Percentiles rank a stretch among this genome's conserved stretches.
phyloP scores from a whole-genome alignment of 2,888 invertebrate genomes.

The Drosophila bunnanda region DNA sequence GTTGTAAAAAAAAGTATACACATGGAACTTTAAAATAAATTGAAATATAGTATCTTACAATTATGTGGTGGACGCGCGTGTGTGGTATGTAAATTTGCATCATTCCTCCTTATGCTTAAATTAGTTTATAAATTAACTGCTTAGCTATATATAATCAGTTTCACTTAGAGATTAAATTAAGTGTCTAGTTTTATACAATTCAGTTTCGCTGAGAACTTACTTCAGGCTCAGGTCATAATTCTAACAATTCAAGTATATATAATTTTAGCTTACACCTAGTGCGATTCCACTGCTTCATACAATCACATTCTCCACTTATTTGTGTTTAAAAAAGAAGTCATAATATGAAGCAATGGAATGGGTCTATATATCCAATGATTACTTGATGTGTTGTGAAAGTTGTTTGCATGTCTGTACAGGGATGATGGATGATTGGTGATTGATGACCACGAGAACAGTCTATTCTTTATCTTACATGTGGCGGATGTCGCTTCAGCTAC shows the following conservation, averaged over 20 bases:
- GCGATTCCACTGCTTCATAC: neutral
- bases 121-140: constrained; percentile 16
- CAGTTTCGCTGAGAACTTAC: constrained; percentile 28
- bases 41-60: neutral
- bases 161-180: constrained; percentile 12
- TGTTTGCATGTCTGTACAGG: constrained; percentile 5
- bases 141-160: constrained; percentile 22
- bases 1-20: constrained; percentile 47
- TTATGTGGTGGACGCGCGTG: neutral
- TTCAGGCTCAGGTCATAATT: constrained; percentile 16
- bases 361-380: neutral
- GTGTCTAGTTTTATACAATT: constrained; percentile 15
- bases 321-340: neutral
- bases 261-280: neutral
- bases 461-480: constrained; percentile 26
- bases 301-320: neutral
- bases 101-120: neutral
- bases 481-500: constrained; percentile 8
- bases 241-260: constrained; percentile 9
- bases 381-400: neutral
- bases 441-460: constrained; percentile 23
- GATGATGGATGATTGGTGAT: constrained; percentile 13
- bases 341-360: neutral
- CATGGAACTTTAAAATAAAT: neutral
- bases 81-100: neutral